Base-by-base conservation (phyloP, 2,888 invertebrate genomes). In the Psylliodes chrysocephalus region DNA sequence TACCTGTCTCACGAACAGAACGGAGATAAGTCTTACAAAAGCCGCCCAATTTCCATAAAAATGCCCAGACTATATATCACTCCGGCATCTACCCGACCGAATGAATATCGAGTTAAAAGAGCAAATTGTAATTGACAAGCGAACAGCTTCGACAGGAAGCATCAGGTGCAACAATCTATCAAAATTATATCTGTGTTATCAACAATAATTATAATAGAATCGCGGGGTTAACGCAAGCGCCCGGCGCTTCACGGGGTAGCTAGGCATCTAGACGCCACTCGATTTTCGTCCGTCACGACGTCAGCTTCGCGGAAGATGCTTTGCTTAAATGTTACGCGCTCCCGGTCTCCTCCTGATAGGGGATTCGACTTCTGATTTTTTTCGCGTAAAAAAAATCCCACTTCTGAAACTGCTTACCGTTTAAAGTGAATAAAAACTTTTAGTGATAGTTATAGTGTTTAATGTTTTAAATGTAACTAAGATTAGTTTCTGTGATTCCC, bases 141-240 rank as follows among this genome's bases (percentile, higher is more conserved):
- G 59, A 57, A 19, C 51, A 49, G 25, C 47, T 60, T 51, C 33
- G 55, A 64, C 55, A 44, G 47, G 44, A 19, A 60, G 60, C 64
- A 64, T 62, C 67, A 66, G 64, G 64, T 63, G 64, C 54, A 68
- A 68, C 66, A 64, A 69, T 73, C 67, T 66, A 70, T 72, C 72
- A 72, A 70, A 70, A 70, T 69, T 65, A 70, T 71, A 72, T 73
- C 70, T 74, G 71, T 75, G 75, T 75, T 78, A 78, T 77, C 77
- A 77, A 75, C 76, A 77, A 76, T 76, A 76, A 78, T 78, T 77
- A 75, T 77, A 78, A 78, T 77, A 74, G 76, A 78, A 78, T 78
- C 77, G 77, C 73, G 74, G 72, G 73, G 71, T 60, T 62, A 71
- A 78, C 79, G 79, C 79, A 78, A 73, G 78, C 78, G 79, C 78